Evolutionary conservation across 2,797 vertebrate species (phyloP).

Genomic region (Xerus rutilus): DNA sequence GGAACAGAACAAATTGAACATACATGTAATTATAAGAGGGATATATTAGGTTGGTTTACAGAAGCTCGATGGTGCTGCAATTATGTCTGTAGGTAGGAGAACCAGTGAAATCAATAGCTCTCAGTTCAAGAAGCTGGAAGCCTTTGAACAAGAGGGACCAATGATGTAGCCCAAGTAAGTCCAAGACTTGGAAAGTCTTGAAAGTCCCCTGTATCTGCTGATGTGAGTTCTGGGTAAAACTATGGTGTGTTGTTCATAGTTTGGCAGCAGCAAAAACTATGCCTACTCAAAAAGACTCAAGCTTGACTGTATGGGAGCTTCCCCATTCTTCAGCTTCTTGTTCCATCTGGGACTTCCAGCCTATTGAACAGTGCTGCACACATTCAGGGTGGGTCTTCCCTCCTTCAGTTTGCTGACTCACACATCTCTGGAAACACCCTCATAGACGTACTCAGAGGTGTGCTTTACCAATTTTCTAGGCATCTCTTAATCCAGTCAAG

Average conservation of each 20-base stretch:
- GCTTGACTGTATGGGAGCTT: too few species aligned
- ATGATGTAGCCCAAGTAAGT: background rate
- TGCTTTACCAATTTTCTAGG: too few species aligned
- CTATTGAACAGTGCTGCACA: background rate
- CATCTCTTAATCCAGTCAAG: background rate
- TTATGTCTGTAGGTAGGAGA: too few species aligned
- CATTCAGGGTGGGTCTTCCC: background rate
- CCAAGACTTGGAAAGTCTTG: background rate
- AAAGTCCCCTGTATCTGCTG: background rate
- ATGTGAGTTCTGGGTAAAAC: background rate
- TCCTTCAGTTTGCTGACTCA: too few species aligned
- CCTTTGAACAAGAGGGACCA: background rate
- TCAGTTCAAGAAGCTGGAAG: background rate
- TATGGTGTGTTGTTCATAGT: background rate
- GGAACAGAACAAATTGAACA: background rate
- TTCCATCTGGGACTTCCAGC: too few species aligned
- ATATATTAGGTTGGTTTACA: background rate
- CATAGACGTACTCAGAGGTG: background rate
- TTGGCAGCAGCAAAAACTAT: background rate
- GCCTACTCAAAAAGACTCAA: background rate
- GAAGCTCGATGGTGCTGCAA: too few species aligned
- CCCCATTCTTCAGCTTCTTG: background rate
- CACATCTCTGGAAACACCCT: background rate
- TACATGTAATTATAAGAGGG: background rate
- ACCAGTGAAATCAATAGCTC: background rate